These are phyloP conservation scores for Oreochromis tanganicae DNA, from an alignment of 2,113 vertebrate genomes.

Conservation along the genomic window DNA sequence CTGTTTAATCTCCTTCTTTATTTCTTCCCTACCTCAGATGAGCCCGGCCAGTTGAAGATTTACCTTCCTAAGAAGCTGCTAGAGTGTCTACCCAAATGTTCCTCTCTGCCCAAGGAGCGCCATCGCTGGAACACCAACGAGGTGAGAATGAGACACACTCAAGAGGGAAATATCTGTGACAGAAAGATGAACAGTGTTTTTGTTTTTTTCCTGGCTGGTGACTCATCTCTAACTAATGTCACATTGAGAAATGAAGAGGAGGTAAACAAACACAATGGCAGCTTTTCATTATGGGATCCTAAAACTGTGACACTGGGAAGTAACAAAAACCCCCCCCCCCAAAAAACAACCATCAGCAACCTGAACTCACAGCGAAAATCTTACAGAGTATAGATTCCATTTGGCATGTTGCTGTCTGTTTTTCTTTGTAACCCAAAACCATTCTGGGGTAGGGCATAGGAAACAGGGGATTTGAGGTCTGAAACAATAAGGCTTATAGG, in stretches of 20 bases:
- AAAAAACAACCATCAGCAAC: neutral
- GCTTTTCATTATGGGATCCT: conserved; percentile 45
- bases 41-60: conserved; percentile 99
- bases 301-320: conserved; percentile 37
- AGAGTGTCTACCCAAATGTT: conserved; percentile 99
- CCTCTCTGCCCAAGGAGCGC: conserved; percentile 98
- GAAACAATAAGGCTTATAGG: conserved; percentile 12
- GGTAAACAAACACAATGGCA: conserved; percentile 52
- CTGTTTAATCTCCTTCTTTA: conserved; percentile 8
- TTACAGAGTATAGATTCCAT: conserved; percentile 6
- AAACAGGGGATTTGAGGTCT: neutral
- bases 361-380: neutral
- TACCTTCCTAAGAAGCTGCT: conserved; percentile 99
- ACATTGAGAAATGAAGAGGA: conserved; percentile 48
- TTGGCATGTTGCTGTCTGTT: neutral
- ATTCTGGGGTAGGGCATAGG: neutral
- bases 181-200: conserved; percentile 26
- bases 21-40: conserved; percentile 76
- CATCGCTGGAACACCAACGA: conserved; percentile 99
- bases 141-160: conserved; percentile 74
- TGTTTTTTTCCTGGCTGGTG: conserved; percentile 12
- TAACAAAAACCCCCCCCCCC: neutral
- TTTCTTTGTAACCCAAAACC: conserved; percentile 34
- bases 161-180: conserved; percentile 38
- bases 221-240: conserved; percentile 55